These are phyloP conservation scores for Euphonia xanthogaster DNA, from an alignment of 2,797 vertebrate species.

Conservation along the genomic window DNA sequence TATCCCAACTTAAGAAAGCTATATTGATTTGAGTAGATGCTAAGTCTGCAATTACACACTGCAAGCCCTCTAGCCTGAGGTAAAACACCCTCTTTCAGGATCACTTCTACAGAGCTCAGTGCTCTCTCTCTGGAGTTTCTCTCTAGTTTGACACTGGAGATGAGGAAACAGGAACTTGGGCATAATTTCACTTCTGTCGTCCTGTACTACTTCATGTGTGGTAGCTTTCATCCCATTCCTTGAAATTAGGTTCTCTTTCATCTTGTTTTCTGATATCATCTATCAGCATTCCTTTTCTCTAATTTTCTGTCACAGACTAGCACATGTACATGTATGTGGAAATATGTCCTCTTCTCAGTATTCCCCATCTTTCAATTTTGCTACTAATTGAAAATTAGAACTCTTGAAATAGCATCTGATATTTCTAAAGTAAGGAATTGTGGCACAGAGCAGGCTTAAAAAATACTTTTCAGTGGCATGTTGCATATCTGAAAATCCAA, in stretches of 20 bases:
- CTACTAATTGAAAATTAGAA: not conserved
- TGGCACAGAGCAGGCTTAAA: not conserved
- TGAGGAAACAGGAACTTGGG: accelerated
- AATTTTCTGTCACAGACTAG: not conserved
- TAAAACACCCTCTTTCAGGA: not conserved
- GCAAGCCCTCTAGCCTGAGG: not conserved
- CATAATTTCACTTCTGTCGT: not conserved
- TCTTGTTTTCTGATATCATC: not conserved
- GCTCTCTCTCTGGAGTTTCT: not conserved
- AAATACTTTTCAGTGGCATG: not conserved
- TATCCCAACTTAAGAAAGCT: not conserved
- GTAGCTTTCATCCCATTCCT: not conserved
- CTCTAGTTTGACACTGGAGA: not conserved
- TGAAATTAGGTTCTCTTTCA: not conserved
- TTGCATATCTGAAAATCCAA: not conserved
- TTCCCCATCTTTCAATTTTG: not conserved
- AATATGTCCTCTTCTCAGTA: not conserved
- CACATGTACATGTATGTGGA: not conserved
- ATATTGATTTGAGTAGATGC: not conserved
- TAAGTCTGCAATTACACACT: not conserved
- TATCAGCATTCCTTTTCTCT: not conserved
- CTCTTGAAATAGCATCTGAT: not conserved
- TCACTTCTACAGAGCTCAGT: not conserved
- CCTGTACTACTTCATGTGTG: not conserved
- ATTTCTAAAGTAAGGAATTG: not conserved